Conservation (phyloP, 2,797 vertebrate genomes). For the Lagodon rhomboides region DNA sequence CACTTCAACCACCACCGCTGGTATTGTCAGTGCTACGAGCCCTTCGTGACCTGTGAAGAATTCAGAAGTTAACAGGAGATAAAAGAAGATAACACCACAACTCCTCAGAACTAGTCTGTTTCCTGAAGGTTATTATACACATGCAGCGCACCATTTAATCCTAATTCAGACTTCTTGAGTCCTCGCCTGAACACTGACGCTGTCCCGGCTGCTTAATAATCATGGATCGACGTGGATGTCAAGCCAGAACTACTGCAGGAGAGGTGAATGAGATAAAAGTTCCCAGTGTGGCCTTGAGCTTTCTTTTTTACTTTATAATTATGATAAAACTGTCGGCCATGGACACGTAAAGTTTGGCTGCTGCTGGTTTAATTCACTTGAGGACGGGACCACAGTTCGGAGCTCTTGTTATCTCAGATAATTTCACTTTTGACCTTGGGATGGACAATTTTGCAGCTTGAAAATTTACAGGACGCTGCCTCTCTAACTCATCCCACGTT, state of each 20-base stretch:
- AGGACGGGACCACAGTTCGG: conserved; percentile 15
- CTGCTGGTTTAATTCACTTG: conserved; percentile 2
- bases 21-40: neutral
- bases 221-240: conserved; percentile 11
- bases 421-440: neutral
- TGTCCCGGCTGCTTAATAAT: neutral
- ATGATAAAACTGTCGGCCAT: neutral
- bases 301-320: conserved; percentile 18
- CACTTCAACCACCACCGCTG: neutral
- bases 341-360: neutral
- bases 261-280: neutral
- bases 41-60: conserved; percentile 12
- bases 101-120: neutral
- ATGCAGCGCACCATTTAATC: neutral
- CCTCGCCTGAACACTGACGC: conserved; percentile 9
- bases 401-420: conserved; percentile 3
- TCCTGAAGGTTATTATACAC: conserved; percentile 3
- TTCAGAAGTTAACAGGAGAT: neutral
- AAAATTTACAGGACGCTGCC: neutral
- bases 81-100: conserved; percentile 5
- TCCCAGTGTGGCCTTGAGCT: conserved; percentile 9
- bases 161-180: neutral
- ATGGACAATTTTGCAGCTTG: conserved; percentile 13
- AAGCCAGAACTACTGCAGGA: conserved; percentile 28
- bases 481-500: conserved; percentile 4